Percentiles rank a stretch among this genome's conserved stretches.
Evolutionary conservation across 2,113 vertebrate genomes (phyloP).

Genomic region (Hypanus sabinus): DNA sequence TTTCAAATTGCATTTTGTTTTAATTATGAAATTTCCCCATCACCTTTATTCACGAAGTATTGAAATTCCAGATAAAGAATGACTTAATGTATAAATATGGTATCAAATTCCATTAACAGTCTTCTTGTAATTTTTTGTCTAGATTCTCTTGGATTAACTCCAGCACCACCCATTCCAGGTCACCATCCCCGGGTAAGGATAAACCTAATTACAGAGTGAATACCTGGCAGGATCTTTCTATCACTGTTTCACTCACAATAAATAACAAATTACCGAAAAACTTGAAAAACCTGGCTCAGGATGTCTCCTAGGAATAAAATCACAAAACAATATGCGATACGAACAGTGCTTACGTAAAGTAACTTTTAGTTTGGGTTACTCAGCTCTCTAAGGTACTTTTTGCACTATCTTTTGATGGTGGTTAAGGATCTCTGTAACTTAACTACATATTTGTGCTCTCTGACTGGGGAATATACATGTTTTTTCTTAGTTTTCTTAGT

Average conservation of each 20-base stretch:
- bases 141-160: constrained; percentile 15
- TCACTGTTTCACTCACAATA: not conserved
- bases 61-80: not conserved
- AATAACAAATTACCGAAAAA: not conserved
- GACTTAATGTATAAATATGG: not conserved
- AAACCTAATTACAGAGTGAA: not conserved
- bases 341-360: not conserved
- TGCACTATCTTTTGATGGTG: not conserved
- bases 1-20: not conserved
- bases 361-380: not conserved
- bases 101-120: not conserved
- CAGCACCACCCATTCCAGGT: constrained; percentile 45
- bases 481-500: not conserved
- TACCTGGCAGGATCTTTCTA: not conserved
- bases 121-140: not conserved
- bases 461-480: not conserved
- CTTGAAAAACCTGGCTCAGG: not conserved
- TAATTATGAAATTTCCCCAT: not conserved
- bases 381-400: not conserved
- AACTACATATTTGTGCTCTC: not conserved
- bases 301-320: not conserved
- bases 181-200: constrained; percentile 52
- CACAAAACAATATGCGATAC: not conserved
- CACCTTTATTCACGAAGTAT: not conserved
- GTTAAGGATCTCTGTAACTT: not conserved